phyloP scores from a whole-genome alignment of 1,140 invertebrate species.

The Rhizoglyphus robini region DNA sequence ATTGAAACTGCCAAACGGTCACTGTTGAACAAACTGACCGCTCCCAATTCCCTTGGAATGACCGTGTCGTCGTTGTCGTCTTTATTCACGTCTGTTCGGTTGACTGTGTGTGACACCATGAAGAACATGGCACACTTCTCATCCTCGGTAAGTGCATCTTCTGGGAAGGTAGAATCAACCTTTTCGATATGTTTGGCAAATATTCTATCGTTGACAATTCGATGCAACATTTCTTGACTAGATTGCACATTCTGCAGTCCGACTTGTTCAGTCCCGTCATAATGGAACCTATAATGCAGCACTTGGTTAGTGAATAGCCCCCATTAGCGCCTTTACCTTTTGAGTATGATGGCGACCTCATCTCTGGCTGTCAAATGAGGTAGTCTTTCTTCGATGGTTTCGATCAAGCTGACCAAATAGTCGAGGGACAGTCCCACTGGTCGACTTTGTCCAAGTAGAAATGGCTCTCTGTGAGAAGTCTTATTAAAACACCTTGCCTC shows the following conservation, averaged over 20 bases:
- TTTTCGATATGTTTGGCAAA: neutral
- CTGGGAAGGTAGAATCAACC: constrained; percentile 1
- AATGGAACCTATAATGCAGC: constrained; percentile 12
- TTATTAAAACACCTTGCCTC: constrained; percentile 8
- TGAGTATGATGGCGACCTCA: neutral
- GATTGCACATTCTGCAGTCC: neutral
- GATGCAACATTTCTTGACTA: neutral
- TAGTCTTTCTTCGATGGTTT: neutral
- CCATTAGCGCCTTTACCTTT: too few relatives aligned
- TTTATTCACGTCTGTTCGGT: neutral
- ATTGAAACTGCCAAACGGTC: constrained; percentile 17
- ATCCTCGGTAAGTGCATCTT: constrained; percentile 15
- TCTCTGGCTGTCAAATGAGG: neutral
- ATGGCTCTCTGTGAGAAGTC: neutral
- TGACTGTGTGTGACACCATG: constrained; percentile 18
- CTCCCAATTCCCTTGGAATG: constrained; percentile 16
- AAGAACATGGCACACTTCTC: constrained; percentile 22
- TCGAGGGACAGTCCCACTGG: constrained; percentile 13
- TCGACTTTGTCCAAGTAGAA: neutral
- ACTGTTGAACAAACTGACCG: constrained; percentile 15
- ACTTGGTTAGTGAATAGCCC: too few relatives aligned
- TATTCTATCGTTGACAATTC: neutral
- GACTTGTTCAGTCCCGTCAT: constrained; percentile 5
- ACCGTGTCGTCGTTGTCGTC: neutral
- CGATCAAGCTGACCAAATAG: constrained; percentile 1